These are phyloP conservation scores for Galbula dea DNA, from an alignment of 2,113 vertebrate species.

Conservation along the genomic window DNA sequence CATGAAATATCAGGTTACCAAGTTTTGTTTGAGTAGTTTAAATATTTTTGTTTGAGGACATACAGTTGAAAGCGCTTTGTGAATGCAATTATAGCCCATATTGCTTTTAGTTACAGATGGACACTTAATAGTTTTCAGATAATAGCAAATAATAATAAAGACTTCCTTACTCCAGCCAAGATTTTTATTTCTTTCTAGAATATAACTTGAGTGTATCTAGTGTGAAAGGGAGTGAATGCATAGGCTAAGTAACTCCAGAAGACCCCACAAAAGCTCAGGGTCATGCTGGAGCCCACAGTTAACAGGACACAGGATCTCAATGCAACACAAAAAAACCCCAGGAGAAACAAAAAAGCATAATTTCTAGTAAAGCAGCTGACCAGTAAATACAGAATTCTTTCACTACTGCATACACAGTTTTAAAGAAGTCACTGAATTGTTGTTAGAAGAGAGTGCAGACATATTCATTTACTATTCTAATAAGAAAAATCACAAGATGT, in stretches of 20 bases:
- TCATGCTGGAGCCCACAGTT: not conserved
- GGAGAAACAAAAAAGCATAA: accelerated
- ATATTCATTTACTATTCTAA: not conserved
- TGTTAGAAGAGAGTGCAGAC: not conserved
- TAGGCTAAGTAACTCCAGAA: not conserved
- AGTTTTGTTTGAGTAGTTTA: not conserved
- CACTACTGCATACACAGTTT: not conserved
- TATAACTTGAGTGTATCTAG: not conserved
- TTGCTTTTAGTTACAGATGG: not conserved
- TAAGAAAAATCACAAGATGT: not conserved
- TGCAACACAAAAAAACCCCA: not conserved
- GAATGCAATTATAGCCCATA: not conserved
- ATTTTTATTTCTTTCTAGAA: not conserved
- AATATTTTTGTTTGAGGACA: not conserved
- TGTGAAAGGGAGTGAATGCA: not conserved
- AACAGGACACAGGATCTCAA: not conserved
- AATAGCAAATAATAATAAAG: not conserved
- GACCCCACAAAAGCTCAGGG: not conserved
- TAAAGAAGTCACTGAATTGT: not conserved
- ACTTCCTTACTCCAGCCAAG: not conserved
- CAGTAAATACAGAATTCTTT: not conserved
- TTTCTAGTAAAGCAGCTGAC: not conserved
- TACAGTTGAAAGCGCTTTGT: not conserved
- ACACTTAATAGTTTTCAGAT: not conserved
- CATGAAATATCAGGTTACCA: not conserved